These are phyloP conservation scores for Danio rerio DNA, from an alignment of 2,113 vertebrate species.

Conservation along the genomic window DNA sequence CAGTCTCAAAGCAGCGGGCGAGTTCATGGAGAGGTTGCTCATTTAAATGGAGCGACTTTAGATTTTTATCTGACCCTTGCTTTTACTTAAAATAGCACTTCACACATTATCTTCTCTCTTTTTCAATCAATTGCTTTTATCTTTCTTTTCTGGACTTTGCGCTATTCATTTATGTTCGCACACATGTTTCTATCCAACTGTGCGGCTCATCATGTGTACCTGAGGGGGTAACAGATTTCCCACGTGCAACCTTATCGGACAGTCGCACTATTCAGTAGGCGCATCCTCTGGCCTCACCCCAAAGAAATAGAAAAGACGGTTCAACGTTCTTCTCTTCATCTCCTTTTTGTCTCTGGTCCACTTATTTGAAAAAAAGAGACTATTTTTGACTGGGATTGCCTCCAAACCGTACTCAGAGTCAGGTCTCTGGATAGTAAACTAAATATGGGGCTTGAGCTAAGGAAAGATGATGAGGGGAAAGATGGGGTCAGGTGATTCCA, in stretches of 20 bases:
- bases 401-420: slow-evolving; percentile 44
- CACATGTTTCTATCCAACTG: slow-evolving; percentile 52
- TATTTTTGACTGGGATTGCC: slow-evolving; percentile 57
- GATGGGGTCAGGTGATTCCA: slow-evolving; percentile 50
- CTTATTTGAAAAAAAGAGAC: slow-evolving; percentile 43
- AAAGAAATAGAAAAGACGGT: slow-evolving; percentile 50
- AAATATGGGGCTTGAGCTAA: slow-evolving; percentile 40
- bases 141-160: slow-evolving; percentile 26
- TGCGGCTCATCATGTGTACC: slow-evolving; percentile 41
- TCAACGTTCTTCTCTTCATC: slow-evolving; percentile 49
- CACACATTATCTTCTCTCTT: not conserved
- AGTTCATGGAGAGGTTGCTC: slow-evolving; percentile 23
- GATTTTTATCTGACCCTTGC: slow-evolving; percentile 40
- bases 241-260: slow-evolving; percentile 70
- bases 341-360: slow-evolving; percentile 32
- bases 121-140: slow-evolving; percentile 9
- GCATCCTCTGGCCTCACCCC: slow-evolving; percentile 55
- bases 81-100: slow-evolving; percentile 7
- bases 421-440: slow-evolving; percentile 49
- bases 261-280: slow-evolving; percentile 69
- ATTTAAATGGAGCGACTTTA: slow-evolving; percentile 19
- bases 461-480: not conserved
- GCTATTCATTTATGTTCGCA: slow-evolving; percentile 43
- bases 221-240: slow-evolving; percentile 60
- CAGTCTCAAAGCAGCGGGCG: slow-evolving; percentile 9